These are phyloP conservation scores for Rafetus swinhoei DNA, from an alignment of 2,113 vertebrate genomes.

Conservation along the genomic window DNA sequence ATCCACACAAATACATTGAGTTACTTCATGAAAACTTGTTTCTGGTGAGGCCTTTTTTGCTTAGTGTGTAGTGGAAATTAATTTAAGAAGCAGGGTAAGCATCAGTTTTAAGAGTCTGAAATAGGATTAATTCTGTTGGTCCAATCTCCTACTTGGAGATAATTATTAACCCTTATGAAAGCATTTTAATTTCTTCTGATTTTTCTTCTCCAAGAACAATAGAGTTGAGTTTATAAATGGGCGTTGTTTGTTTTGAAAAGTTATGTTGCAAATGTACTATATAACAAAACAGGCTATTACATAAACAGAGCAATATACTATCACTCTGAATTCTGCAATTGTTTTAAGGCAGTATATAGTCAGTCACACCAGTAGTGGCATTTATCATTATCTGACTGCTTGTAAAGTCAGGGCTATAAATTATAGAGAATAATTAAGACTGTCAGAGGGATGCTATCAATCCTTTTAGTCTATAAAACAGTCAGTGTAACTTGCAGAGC, in stretches of 20 bases:
- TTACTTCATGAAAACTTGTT: not conserved
- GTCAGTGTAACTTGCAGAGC: not conserved
- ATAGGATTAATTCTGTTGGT: too few species aligned
- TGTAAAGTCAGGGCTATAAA: slow-evolving; percentile 10
- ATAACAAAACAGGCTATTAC: not conserved
- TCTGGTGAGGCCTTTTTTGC: not conserved
- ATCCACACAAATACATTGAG: not conserved
- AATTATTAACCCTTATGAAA: not conserved
- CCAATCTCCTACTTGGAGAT: not conserved
- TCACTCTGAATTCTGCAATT: not conserved
- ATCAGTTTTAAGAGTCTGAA: not conserved
- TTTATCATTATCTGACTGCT: not conserved
- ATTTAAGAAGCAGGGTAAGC: not conserved
- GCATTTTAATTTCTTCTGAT: not conserved
- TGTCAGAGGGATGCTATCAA: not conserved
- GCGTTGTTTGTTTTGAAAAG: not conserved
- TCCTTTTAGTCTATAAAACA: not conserved
- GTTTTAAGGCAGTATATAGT: not conserved
- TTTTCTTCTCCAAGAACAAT: not conserved
- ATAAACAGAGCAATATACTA: not conserved
- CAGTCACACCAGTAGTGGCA: not conserved
- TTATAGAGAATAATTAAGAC: slow-evolving; percentile 13
- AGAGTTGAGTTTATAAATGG: not conserved
- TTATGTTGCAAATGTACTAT: not conserved
- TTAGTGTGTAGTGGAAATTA: not conserved